A percentile compares a stretch with the other conserved stretches of the same genome.
phyloP scores from a whole-genome alignment of 2,888 invertebrate species.

The Hypena proboscidalis region DNA sequence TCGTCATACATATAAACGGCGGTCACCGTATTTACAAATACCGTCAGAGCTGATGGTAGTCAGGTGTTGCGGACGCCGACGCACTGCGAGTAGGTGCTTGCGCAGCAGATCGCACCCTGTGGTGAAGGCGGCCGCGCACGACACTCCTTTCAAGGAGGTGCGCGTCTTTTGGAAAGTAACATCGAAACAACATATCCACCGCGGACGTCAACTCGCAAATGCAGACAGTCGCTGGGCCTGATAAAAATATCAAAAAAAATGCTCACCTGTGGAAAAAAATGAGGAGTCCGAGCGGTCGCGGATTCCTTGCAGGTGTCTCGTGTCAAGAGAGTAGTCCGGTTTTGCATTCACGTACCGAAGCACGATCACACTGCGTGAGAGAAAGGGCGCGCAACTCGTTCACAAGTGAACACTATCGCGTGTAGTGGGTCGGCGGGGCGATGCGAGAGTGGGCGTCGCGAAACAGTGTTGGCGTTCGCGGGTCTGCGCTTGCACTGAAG shows the following conservation, averaged over 20 bases:
- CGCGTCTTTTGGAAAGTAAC: conserved; percentile 66
- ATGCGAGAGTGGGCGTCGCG: conserved; percentile 73
- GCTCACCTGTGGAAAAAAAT: conserved; percentile 71
- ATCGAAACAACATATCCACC: conserved; percentile 51
- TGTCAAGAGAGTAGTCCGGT: conserved; percentile 79
- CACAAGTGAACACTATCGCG: conserved; percentile 75
- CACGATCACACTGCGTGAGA: conserved; percentile 83
- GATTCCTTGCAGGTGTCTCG: conserved; percentile 67
- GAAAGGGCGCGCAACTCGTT: conserved; percentile 81
- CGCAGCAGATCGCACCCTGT: conserved; percentile 37
- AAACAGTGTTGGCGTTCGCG: conserved; percentile 74
- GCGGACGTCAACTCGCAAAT: conserved; percentile 59
- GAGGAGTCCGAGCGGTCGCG: conserved; percentile 60
- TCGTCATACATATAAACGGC: conserved; percentile 43
- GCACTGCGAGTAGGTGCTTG: conserved; percentile 54
- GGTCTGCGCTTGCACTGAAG: conserved; percentile 77
- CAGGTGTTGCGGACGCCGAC: conserved; percentile 57
- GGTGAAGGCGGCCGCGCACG: conserved; percentile 36
- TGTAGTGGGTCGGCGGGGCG: conserved; percentile 65
- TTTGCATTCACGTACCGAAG: conserved; percentile 82
- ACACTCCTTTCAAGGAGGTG: conserved; percentile 54
- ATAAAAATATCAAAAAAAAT: conserved; percentile 36
- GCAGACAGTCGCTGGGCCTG: conserved; percentile 66
- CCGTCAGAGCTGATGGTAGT: conserved; percentile 63
- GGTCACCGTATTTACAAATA: conserved; percentile 70